Evolutionary conservation across 2,888 invertebrate species (phyloP).

Genomic region (Ophion obscuratus): DNA sequence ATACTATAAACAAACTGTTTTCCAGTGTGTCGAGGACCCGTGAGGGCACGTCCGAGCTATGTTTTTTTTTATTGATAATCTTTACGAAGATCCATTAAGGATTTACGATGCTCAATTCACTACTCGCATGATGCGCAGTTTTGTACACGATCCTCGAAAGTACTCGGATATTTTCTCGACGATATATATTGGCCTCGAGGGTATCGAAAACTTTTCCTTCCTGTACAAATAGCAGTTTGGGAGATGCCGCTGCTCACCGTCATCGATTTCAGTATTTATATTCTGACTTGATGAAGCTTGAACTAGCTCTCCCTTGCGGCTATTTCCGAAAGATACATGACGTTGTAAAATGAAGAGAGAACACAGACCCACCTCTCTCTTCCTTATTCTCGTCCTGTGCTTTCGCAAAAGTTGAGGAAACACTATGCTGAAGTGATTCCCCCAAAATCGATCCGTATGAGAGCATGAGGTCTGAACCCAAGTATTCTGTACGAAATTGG

Average conservation of each 20-base stretch:
- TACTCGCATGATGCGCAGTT: neutral
- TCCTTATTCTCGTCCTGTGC: neutral
- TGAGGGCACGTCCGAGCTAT: neutral
- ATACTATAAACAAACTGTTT: too few relatives aligned
- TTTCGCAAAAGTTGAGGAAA: neutral
- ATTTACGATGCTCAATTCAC: slow-evolving; percentile 27
- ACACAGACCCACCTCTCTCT: neutral
- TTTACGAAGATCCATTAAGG: slow-evolving; percentile 22
- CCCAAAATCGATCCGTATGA: neutral
- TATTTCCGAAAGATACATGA: neutral
- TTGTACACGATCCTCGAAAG: slow-evolving; percentile 16
- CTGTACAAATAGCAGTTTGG: slow-evolving; percentile 6
- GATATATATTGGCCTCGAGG: slow-evolving; percentile 38
- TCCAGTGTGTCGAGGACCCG: too few relatives aligned
- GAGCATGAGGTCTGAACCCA: neutral
- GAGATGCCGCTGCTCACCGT: neutral
- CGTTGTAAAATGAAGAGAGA: neutral
- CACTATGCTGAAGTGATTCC: neutral
- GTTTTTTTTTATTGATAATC: slow-evolving; percentile 27
- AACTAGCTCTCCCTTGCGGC: neutral
- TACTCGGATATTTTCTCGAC: neutral
- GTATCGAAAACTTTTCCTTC: slow-evolving; percentile 34
- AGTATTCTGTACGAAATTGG: neutral
- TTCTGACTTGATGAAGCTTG: slow-evolving; percentile 35
- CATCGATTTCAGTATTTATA: slow-evolving; percentile 50